Evolutionary conservation across 2,797 vertebrate species (phyloP).

Genomic region (Ceryle rudis): DNA sequence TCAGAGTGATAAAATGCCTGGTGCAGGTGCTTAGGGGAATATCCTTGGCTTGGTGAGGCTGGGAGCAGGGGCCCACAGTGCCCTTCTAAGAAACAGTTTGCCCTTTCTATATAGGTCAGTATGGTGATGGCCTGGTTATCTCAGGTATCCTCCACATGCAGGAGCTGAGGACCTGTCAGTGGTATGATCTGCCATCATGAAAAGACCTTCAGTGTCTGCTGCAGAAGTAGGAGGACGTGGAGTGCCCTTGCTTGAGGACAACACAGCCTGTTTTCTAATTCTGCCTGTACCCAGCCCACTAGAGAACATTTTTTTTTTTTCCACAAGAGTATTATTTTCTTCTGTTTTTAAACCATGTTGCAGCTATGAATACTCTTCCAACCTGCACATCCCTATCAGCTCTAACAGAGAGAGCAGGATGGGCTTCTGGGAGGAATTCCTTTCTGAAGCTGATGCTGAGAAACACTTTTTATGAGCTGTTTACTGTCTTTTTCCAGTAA

Average conservation of each 20-base stretch:
- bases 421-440: constrained; percentile 36
- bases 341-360: neutral
- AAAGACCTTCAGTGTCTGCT: neutral
- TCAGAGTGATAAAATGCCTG: rapidly evolving
- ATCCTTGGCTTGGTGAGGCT: neutral
- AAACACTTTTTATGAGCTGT: constrained; percentile 50
- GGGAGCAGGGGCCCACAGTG: neutral
- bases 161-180: neutral
- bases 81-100: neutral
- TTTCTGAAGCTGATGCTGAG: constrained; percentile 26
- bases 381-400: neutral
- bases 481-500: constrained; percentile 51
- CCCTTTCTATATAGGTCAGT: neutral
- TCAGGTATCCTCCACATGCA: rapidly evolving
- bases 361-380: neutral
- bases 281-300: neutral
- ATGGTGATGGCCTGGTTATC: neutral
- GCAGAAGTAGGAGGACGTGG: neutral
- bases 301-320: neutral
- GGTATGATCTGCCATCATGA: neutral
- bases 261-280: constrained; percentile 9
- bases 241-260: constrained; percentile 24
- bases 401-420: neutral
- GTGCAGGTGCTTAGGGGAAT: neutral
- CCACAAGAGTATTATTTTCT: neutral